Percentiles rank a stretch among this genome's conserved stretches.
Conservation (phyloP, 2,888 invertebrate genomes). For the Ophioninae sp. region DNA sequence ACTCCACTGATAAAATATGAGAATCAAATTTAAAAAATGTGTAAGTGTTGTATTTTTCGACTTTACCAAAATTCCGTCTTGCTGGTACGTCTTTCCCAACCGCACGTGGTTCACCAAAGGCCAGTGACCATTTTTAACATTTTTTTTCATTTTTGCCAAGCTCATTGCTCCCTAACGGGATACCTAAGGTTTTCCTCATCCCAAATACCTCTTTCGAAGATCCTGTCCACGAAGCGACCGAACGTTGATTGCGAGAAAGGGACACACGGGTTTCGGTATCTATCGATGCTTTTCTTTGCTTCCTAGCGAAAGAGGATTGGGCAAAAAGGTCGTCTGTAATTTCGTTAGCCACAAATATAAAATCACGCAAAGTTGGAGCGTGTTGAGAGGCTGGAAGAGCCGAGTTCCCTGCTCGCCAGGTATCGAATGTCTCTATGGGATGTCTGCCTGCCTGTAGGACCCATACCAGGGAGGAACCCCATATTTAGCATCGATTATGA, state of each 20-base stretch:
- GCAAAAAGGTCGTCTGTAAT: constrained; percentile 57
- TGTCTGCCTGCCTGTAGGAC: constrained; percentile 48
- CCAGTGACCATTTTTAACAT: too few relatives aligned
- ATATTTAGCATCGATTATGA: constrained; percentile 78
- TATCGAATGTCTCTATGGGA: constrained; percentile 70
- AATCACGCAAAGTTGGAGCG: constrained; percentile 49
- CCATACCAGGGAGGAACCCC: constrained; percentile 34
- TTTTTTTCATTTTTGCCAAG: neutral
- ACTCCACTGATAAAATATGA: too few relatives aligned
- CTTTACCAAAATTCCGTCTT: too few relatives aligned
- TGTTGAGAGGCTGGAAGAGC: constrained; percentile 43
- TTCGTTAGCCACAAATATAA: constrained; percentile 73
- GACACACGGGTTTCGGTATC: neutral
- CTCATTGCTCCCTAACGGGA: neutral
- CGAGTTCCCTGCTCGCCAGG: constrained; percentile 57
- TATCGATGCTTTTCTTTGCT: neutral
- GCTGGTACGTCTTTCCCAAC: too few relatives aligned
- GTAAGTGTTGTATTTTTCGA: too few relatives aligned
- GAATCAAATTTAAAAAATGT: too few relatives aligned
- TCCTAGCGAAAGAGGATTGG: neutral
- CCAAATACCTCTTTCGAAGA: neutral
- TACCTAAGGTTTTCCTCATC: neutral
- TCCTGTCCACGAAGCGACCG: neutral
- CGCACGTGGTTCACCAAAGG: too few relatives aligned
- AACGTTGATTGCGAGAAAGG: neutral